Percentiles rank a stretch among this genome's conserved stretches.
Conservation (phyloP, 2,797 vertebrate genomes). For the Sylvia borin region DNA sequence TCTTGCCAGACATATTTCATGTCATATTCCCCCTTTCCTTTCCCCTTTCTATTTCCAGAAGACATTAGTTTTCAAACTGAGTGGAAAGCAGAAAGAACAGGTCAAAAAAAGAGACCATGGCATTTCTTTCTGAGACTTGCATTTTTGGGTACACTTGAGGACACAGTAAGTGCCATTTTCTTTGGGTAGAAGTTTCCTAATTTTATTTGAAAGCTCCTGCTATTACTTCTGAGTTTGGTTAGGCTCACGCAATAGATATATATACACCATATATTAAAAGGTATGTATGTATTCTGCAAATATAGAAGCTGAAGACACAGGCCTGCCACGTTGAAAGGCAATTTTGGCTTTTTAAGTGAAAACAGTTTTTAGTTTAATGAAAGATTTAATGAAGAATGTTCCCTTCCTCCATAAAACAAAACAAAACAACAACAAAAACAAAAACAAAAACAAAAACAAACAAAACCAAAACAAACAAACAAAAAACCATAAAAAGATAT, state of each 20-base stretch:
- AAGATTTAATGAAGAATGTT: background rate
- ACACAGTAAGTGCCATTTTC: background rate
- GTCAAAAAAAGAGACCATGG: rapidly evolving
- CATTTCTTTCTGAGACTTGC: background rate
- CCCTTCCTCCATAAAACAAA: background rate
- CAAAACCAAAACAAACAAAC: background rate
- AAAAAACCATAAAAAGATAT: background rate
- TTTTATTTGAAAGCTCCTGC: constrained; percentile 13
- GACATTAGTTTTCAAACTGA: background rate
- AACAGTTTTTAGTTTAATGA: background rate
- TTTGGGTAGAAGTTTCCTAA: background rate
- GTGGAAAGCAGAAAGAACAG: background rate
- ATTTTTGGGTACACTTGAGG: background rate
- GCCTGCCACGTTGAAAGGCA: background rate
- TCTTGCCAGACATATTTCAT: background rate
- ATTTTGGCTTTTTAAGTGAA: constrained; percentile 5
- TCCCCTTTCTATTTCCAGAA: background rate
- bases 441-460: too few species aligned
- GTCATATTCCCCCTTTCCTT: background rate
- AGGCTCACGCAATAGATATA: background rate
- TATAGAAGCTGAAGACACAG: background rate
- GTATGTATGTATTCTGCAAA: background rate
- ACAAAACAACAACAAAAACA: background rate
- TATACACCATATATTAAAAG: background rate
- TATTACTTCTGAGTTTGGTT: constrained; percentile 6